Evolutionary conservation across 2,113 vertebrate species (phyloP), one percentile per base, ranked within the genome.

Genomic region (Gallinago paraguaiae): DNA sequence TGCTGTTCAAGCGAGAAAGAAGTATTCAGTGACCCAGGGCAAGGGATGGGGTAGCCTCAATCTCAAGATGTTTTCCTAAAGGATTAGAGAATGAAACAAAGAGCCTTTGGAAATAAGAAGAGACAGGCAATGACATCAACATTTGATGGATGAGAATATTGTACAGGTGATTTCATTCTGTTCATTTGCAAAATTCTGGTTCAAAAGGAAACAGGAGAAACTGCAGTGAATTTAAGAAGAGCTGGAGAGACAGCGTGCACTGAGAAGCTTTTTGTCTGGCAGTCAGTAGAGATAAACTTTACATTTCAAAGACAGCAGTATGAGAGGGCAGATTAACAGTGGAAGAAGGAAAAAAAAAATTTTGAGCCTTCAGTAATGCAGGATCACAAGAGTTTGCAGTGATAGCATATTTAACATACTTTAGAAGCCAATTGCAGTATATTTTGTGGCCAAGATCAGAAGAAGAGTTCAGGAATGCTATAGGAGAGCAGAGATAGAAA

Each of bases 231-330:
- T 86, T 91, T 86, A 95, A 81, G 82, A 85, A 71, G 7, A 74
- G 54, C n/a, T 78, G n/a, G 84, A 89, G 15, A 25, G 61, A 45
- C 14, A 72, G 59, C 7, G 41, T 48, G 24, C 6, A n/a, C 19
- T 65, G 13, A 81, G 69, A 92, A 76, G 22, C 4, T 84, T 85
- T 96, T 83, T 74, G 60, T 48, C 48, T 63, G 78, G 46, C 48
- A 48, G 30, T 25, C 50, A 83, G 50, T 20, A 9, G 68, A 93
- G 72, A 88, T 31, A 83, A 93, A 90, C 24, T 84, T 90, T 71
- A 80, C 45, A 92, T 92, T 93, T 93, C 82, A 92, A 93, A 85
- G 85, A 68, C 33, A 60, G 61, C 13, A 79, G 45, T 41, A 90
- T 77, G 48, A 90, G 70, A 92, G 22, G 25, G 17, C 59, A 59